A percentile compares a stretch with the other conserved stretches of the same genome.
Evolutionary conservation across 2,888 invertebrate genomes (phyloP).

Genomic region (Latrodectus elegans): DNA sequence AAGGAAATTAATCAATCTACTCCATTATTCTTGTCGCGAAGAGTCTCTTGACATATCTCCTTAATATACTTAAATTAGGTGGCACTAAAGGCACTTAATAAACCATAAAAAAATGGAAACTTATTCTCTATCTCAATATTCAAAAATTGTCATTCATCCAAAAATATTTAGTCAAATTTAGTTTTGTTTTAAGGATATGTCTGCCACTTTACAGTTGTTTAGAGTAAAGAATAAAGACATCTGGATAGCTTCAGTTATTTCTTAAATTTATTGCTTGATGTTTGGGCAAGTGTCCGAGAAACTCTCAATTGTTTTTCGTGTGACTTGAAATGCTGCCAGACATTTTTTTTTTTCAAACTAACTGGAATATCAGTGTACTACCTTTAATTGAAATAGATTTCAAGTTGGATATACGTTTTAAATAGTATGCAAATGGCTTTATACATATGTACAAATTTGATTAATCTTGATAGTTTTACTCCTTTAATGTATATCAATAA

Average conservation of each 20-base stretch:
- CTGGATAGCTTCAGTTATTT: slow-evolving; percentile 39
- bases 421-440: too few relatives aligned
- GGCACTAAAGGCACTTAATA: too few relatives aligned
- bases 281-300: slow-evolving; percentile 38
- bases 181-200: slow-evolving; percentile 23
- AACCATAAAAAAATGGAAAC: too few relatives aligned
- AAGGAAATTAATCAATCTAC: too few relatives aligned
- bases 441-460: too few relatives aligned
- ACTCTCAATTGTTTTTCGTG: slow-evolving; percentile 38
- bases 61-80: too few relatives aligned
- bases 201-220: slow-evolving; percentile 5
- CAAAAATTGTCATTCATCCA: slow-evolving; percentile 35
- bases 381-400: too few relatives aligned
- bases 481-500: not conserved
- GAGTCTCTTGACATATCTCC: too few relatives aligned
- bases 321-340: slow-evolving; percentile 46
- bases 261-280: slow-evolving; percentile 46
- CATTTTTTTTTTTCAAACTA: slow-evolving; percentile 17
- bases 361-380: not conserved
- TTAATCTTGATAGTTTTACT: too few relatives aligned
- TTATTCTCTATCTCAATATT: not conserved
- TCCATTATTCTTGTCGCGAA: too few relatives aligned
- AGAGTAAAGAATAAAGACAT: not conserved
- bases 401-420: too few relatives aligned
- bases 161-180: slow-evolving; percentile 18